A percentile compares a stretch with the other conserved stretches of the same genome.
phyloP scores from a whole-genome alignment of 2,797 vertebrate species.

The Fringilla coelebs region DNA sequence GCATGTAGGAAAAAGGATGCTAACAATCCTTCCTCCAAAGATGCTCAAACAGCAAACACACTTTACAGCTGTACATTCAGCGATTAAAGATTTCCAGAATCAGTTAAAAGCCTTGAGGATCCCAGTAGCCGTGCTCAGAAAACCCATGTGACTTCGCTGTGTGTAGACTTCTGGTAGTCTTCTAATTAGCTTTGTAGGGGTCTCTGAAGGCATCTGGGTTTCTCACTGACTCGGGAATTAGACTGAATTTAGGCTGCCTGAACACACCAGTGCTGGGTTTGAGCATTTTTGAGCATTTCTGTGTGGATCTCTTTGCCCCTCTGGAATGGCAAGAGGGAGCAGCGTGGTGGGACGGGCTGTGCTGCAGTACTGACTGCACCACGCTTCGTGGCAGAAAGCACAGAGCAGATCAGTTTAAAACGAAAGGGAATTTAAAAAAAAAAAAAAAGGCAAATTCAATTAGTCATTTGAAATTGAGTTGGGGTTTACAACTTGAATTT shows the following conservation, averaged over 20 bases:
- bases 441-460: background rate
- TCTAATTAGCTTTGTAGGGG: conserved; percentile 17
- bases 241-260: background rate
- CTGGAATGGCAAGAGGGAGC: background rate
- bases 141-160: background rate
- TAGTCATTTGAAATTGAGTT: conserved; percentile 43
- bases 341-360: background rate
- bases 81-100: background rate
- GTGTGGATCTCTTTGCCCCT: background rate
- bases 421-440: background rate
- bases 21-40: background rate
- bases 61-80: background rate
- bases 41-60: background rate
- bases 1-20: background rate
- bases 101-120: background rate
- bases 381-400: background rate
- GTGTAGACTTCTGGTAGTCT: background rate
- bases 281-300: background rate
- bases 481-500: conserved; percentile 32
- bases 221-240: conserved; percentile 1
- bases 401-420: background rate
- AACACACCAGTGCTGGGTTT: background rate
- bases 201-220: conserved; percentile 6
- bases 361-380: background rate
- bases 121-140: background rate